Base-by-base conservation (phyloP, 35 echinoderm and acorn worm genomes). In the Lytechinus pictus region DNA sequence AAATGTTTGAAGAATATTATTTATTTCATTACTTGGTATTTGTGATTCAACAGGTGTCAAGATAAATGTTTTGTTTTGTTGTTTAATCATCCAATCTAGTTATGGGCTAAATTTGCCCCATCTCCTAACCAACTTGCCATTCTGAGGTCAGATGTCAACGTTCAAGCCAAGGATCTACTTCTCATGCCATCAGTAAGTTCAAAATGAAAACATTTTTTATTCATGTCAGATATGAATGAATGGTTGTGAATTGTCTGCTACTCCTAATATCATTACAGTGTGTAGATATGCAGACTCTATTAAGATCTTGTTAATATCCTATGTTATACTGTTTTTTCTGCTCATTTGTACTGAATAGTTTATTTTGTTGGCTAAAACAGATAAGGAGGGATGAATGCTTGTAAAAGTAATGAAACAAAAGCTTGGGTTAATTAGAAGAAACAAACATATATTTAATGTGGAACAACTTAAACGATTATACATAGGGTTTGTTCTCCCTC, bases 111-210 rank as follows among this genome's bases (percentile, higher is more conserved):
- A 60, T 96, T 96, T 95, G 95, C 97, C 61, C 95, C 95, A 27
- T 94, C 95, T 55, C 95, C 56, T 55, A 97, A 97, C 94, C 97
- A 97, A 54, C 89, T 95, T 60, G 8, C 24, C 9, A 61, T 97
- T 9, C 27, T 86, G 54, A 96, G 97, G 55, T 60, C 89, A 53
- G 97, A 97, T 53, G 97, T 97, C 33, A 94, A 94, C 29, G 94
- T 96, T 88, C 86, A 93, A 53, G 94, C 60, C 33, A 96, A 96
- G 28, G 97, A 97, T 66, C 90, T 97, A 14, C 95, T 97, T 10
- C 14, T 96, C 10, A 96, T 97, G 87, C 97, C 97, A 33, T 95
- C 86, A 57, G 97, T 97, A 94, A 96, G 95, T 95, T 19, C 33
- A 44, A 44, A 52, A 44, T 9, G 8, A 79, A 7, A 71, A 79